These are phyloP conservation scores for Caenorhabditis uteleia DNA, from an alignment of 2,888 invertebrate species.

Conservation along the genomic window DNA sequence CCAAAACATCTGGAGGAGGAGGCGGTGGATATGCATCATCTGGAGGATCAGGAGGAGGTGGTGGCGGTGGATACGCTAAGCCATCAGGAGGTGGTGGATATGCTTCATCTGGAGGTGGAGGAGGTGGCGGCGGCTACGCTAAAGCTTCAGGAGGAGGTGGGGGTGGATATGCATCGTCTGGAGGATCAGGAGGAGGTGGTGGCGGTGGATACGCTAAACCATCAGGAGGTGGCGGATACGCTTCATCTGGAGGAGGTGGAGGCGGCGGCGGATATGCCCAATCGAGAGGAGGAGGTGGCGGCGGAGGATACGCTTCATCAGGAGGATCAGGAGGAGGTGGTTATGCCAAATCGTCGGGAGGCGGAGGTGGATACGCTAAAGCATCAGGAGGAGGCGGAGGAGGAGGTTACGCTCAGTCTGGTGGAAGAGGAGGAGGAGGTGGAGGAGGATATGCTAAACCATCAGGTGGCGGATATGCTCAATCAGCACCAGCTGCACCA, in stretches of 20 bases:
- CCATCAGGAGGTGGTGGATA: slow-evolving; percentile 10
- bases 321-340: neutral
- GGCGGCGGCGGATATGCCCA: too few relatives aligned
- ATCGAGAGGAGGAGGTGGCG: too few relatives aligned
- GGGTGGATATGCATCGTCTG: slow-evolving; percentile 1
- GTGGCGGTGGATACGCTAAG: neutral
- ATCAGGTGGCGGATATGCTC: slow-evolving; percentile 4
- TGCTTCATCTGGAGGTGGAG: neutral
- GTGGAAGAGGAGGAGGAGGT: slow-evolving; percentile 10
- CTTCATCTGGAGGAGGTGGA: too few relatives aligned
- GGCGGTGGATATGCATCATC: too few relatives aligned
- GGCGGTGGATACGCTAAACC: slow-evolving; percentile 3
- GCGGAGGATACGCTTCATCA: too few relatives aligned
- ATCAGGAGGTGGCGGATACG: neutral
- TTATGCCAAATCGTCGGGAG: slow-evolving; percentile 1
- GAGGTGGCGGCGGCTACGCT: neutral
- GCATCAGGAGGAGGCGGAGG: slow-evolving; percentile 13
- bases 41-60: neutral
- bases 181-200: slow-evolving; percentile 9
- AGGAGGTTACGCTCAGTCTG: slow-evolving; percentile 6
- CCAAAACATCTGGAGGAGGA: neutral
- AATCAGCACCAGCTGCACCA: slow-evolving; percentile 1
- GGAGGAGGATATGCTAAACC: neutral
- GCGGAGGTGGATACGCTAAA: too few relatives aligned
- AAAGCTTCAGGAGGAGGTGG: slow-evolving; percentile 2